Conservation (phyloP, 2,797 vertebrate genomes). For the Phataginus tricuspis region DNA sequence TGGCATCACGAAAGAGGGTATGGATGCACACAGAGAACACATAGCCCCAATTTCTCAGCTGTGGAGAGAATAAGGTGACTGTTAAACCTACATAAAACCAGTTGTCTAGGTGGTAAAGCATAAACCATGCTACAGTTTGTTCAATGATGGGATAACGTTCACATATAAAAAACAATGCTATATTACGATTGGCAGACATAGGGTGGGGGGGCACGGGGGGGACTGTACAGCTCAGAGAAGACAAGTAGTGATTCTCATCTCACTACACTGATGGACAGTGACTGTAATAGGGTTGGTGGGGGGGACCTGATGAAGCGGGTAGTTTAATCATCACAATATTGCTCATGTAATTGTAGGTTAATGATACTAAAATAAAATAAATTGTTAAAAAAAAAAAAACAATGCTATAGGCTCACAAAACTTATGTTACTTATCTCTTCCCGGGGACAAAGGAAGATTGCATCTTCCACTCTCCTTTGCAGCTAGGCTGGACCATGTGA, state of each 20-base stretch:
- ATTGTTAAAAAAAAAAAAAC: no score
- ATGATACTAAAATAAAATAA: no score
- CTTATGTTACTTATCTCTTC: neutral
- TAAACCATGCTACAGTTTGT: neutral
- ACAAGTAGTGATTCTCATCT: no score
- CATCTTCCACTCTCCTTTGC: neutral
- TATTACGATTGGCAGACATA: no score
- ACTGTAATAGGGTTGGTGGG: no score
- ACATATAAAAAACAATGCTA: neutral
- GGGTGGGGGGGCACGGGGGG: no score
- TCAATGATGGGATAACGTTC: neutral
- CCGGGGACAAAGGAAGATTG: neutral
- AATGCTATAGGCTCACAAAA: neutral
- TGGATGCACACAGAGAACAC: neutral
- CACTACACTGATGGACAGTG: no score
- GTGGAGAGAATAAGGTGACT: neutral
- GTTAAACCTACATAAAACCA: neutral
- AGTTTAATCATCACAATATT: no score
- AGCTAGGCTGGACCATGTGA: neutral
- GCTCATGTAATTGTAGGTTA: no score
- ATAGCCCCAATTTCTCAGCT: neutral
- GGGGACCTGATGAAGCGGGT: no score
- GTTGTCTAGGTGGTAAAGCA: neutral
- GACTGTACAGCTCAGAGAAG: no score
- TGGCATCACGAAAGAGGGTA: neutral